phyloP scores from a whole-genome alignment of 2,888 invertebrate species.

The Athetis lepigone region DNA sequence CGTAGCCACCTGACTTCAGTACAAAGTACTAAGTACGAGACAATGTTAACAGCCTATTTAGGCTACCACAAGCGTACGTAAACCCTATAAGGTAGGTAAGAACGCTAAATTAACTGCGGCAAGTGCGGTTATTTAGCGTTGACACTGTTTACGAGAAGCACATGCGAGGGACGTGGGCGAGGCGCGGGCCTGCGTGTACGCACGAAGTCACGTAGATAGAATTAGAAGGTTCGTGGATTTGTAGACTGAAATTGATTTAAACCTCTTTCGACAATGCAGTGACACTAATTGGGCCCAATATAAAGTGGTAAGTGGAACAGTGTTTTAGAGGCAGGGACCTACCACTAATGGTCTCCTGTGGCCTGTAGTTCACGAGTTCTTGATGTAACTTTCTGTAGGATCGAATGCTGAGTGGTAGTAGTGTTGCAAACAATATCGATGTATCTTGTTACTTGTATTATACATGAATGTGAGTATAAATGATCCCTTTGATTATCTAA shows the following conservation, averaged over 20 bases:
- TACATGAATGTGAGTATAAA: too few species aligned
- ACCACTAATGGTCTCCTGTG: too few species aligned
- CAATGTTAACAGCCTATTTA: conserved; percentile 24
- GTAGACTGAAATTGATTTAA: neutral
- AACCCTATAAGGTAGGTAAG: conserved; percentile 44
- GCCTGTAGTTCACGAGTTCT: too few species aligned
- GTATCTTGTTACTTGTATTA: too few species aligned
- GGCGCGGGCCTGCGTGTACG: conserved; percentile 35
- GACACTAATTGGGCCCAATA: too few species aligned
- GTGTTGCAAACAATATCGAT: too few species aligned
- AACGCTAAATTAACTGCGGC: conserved; percentile 46
- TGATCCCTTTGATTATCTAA: too few species aligned
- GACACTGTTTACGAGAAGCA: conserved; percentile 58
- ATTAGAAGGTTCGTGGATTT: conserved; percentile 22
- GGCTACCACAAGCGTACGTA: conserved; percentile 31
- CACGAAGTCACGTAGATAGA: conserved; percentile 1
- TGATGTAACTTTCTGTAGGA: too few species aligned
- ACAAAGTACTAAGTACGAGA: conserved; percentile 24
- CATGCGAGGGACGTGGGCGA: conserved; percentile 50
- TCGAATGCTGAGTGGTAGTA: too few species aligned
- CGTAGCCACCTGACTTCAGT: neutral
- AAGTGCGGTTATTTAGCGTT: conserved; percentile 58
- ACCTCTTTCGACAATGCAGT: too few species aligned
- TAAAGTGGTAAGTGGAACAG: too few species aligned
- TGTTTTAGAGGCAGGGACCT: too few species aligned